Evolutionary conservation across 2,113 vertebrate genomes (phyloP).

Genomic region (Periophthalmus modestus): DNA sequence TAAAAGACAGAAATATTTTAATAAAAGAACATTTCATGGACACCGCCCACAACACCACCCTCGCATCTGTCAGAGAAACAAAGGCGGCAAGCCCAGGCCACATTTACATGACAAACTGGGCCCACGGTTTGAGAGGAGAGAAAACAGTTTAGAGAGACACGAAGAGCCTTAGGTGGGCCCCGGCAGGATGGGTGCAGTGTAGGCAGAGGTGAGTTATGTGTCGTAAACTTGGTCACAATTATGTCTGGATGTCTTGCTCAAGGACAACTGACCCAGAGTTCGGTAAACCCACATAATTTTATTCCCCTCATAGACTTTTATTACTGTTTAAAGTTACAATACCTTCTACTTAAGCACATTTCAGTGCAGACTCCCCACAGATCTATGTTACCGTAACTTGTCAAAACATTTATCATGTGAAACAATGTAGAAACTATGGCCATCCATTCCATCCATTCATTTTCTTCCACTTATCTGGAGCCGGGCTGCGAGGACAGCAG

Average conservation of each 20-base stretch:
- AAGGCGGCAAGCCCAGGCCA: conserved; percentile 60
- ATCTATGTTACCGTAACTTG: too few species aligned
- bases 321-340: background rate
- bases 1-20: conserved; percentile 8
- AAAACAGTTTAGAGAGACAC: conserved; percentile 71
- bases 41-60: conserved; percentile 25
- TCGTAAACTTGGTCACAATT: background rate
- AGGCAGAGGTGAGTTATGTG: conserved; percentile 18
- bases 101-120: conserved; percentile 75
- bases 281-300: too few species aligned
- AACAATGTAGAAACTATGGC: too few species aligned
- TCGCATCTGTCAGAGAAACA: conserved; percentile 70
- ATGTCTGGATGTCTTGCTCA: background rate
- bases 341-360: background rate
- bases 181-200: conserved; percentile 30
- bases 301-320: background rate
- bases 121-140: conserved; percentile 68
- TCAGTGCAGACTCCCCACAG: too few species aligned
- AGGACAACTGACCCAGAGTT: background rate
- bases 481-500: too few species aligned
- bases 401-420: too few species aligned
- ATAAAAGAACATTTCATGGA: conserved; percentile 24
- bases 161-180: conserved; percentile 70
- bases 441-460: too few species aligned
- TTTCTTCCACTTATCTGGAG: too few species aligned